Base-by-base conservation (phyloP, 37 sponge, comb jelly and placozoan genomes). In the Amphimedon queenslandica region DNA sequence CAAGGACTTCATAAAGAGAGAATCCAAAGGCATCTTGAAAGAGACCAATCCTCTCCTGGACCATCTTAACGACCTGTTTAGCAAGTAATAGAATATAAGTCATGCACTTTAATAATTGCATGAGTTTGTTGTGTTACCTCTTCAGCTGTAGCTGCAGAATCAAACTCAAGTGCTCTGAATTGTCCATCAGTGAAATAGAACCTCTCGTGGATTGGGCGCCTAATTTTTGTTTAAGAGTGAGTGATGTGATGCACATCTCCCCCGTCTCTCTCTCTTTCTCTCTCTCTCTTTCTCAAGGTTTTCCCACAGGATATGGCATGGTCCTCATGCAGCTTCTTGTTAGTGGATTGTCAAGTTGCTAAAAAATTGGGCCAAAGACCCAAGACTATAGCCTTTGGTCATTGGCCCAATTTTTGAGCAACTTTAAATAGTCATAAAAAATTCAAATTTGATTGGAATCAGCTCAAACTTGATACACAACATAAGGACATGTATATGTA, bases 111-210 rank as follows among this genome's bases (percentile, higher is more conserved):
- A n/a, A n/a, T n/a, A n/a, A n/a, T n/a, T 53, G 20, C 55, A 53
- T 16, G 55, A 53, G 16, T 20, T 21, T 53, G 16, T 53, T 20
- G 16, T 53, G n/a, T n/a, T n/a, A 92, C 96, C 84, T 96, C 93
- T 55, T 86, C 82, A 1, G 87, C 82, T 3, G 93, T 96, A 18
- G 96, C 84, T 13, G 90, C 60, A 3, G 93, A 66, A 74, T 92
- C 87, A 73, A 96, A 96, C 64, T 96, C 96, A 27, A 96, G 65
- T n/a, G 93, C 96, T 63, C 96, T 67, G 80, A 96, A 96, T 55
- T 96, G 93, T 10, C 93, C 90, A 57, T 96, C 96, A 90, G 88
- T 96, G 80, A 96, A 96, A 75, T 96, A 89, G 74, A 96, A 96
- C 3, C 96, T 71, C 10, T 91, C 90, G 61, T 96, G 96, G 32